These are phyloP conservation scores for Drosophila santomea DNA, from an alignment of 1,140 invertebrate genomes.

Conservation along the genomic window DNA sequence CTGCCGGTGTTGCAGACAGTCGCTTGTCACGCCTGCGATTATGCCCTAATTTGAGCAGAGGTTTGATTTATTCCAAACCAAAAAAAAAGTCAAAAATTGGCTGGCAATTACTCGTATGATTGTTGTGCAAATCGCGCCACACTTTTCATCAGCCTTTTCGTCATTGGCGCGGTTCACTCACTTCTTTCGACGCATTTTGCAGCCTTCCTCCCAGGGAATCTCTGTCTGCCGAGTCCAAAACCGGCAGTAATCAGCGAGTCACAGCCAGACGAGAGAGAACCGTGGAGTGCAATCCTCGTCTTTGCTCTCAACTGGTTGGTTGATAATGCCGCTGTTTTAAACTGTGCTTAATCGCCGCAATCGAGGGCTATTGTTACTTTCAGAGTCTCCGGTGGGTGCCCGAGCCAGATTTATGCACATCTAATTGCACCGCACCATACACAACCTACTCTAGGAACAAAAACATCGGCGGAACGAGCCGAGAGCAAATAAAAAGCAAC, in stretches of 20 bases:
- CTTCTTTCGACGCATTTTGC: constrained; percentile 54
- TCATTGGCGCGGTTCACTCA: constrained; percentile 35
- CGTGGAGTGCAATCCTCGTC: constrained; percentile 6
- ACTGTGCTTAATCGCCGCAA: constrained; percentile 17
- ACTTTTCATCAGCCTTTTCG: constrained; percentile 38
- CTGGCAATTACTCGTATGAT: constrained; percentile 25
- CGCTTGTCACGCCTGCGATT: constrained; percentile 79
- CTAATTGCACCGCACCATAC: constrained; percentile 42
- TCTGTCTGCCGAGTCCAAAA: constrained; percentile 15
- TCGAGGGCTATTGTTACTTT: constrained; percentile 29
- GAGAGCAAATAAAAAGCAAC: constrained; percentile 33
- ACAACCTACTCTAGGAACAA: constrained; percentile 30
- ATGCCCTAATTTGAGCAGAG: constrained; percentile 72
- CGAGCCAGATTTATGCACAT: constrained; percentile 49
- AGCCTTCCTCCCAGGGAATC: neutral
- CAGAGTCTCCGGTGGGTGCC: constrained; percentile 12
- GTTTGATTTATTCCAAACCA: constrained; percentile 70
- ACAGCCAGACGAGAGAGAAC: constrained; percentile 34
- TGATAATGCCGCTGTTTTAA: constrained; percentile 11
- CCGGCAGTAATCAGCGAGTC: constrained; percentile 18
- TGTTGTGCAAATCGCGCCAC: constrained; percentile 28
- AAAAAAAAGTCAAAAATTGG: constrained; percentile 27
- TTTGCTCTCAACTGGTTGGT: constrained; percentile 11
- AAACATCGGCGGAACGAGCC: constrained; percentile 12
- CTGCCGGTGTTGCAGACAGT: constrained; percentile 51